Conservation (phyloP, 2,797 vertebrate genomes). For the Pseudochirops corinnae region DNA sequence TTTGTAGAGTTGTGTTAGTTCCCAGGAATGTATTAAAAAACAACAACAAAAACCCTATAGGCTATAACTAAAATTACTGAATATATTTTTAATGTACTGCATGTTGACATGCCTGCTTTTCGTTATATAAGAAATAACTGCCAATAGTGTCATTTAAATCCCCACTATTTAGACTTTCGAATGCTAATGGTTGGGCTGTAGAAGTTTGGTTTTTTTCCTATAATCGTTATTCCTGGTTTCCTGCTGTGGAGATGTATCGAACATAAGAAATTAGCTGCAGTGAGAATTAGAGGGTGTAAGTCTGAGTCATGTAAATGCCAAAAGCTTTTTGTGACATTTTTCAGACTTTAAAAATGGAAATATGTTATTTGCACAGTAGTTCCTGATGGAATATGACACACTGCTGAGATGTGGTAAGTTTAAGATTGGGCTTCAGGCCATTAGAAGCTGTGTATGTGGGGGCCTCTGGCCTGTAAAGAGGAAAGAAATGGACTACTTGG, state of each 20-base stretch:
- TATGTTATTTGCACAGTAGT: conserved; percentile 85
- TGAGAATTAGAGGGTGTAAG: conserved; percentile 85
- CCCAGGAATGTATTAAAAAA: conserved; percentile 74
- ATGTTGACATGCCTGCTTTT: conserved; percentile 78
- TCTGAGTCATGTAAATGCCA: conserved; percentile 87
- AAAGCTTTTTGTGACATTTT: conserved; percentile 88
- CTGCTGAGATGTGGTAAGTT: conserved; percentile 71
- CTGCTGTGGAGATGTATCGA: conserved; percentile 82
- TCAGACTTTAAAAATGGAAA: conserved; percentile 87
- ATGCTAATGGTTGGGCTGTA: conserved; percentile 75
- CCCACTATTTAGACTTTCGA: conserved; percentile 70
- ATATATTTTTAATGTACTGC: conserved; percentile 78
- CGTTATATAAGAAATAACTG: conserved; percentile 74
- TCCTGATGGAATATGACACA: conserved; percentile 85
- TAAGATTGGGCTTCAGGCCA: conserved; percentile 76
- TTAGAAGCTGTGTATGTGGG: conserved; percentile 64
- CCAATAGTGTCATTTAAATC: conserved; percentile 76
- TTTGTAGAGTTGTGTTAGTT: conserved; percentile 76
- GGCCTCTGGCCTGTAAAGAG: conserved; percentile 52
- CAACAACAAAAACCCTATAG: conserved; percentile 60
- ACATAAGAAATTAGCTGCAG: conserved; percentile 85
- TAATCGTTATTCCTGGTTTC: conserved; percentile 84
- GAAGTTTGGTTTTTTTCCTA: conserved; percentile 76
- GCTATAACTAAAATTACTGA: conserved; percentile 75
- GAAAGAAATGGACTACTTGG: conserved; percentile 61